Evolutionary conservation across 2,888 invertebrate genomes (phyloP).

Genomic region (Tanaodytes sp.): DNA sequence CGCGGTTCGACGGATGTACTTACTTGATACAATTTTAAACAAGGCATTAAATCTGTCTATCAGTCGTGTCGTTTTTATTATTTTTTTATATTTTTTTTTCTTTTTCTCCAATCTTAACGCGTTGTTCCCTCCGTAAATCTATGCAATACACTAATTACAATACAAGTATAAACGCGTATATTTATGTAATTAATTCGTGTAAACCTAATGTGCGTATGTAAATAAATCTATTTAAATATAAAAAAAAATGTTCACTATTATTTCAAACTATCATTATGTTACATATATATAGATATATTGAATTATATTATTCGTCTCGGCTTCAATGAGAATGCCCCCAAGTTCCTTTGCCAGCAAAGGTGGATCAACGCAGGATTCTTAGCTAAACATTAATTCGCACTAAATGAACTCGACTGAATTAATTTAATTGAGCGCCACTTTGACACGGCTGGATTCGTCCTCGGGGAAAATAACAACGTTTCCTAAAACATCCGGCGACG

Average conservation of each 20-base stretch:
- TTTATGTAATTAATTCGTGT: constrained; percentile 13
- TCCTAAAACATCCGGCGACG: too few relatives aligned
- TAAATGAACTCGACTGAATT: too few relatives aligned
- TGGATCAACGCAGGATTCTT: neutral
- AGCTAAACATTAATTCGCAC: too few relatives aligned
- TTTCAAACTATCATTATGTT: too few relatives aligned
- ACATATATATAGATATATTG: too few relatives aligned
- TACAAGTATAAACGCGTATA: constrained; percentile 12
- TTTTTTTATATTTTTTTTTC: constrained; percentile 6
- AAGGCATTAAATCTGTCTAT: constrained; percentile 23
- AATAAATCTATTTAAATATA: neutral
- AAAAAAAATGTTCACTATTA: too few relatives aligned
- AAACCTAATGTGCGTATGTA: neutral
- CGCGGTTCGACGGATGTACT: constrained; percentile 21
- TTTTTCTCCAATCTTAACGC: neutral
- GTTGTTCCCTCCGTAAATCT: constrained; percentile 1
- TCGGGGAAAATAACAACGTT: too few relatives aligned
- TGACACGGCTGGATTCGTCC: too few relatives aligned
- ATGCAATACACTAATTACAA: constrained; percentile 15
- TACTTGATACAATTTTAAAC: constrained; percentile 4
- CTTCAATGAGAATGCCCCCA: neutral
- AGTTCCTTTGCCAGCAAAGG: constrained; percentile 28
- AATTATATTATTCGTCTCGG: too few relatives aligned
- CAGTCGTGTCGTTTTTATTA: constrained; percentile 24
- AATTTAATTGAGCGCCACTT: too few relatives aligned